Evolutionary conservation across 2,113 vertebrate genomes (phyloP).

Genomic region (Neotoma lepida): DNA sequence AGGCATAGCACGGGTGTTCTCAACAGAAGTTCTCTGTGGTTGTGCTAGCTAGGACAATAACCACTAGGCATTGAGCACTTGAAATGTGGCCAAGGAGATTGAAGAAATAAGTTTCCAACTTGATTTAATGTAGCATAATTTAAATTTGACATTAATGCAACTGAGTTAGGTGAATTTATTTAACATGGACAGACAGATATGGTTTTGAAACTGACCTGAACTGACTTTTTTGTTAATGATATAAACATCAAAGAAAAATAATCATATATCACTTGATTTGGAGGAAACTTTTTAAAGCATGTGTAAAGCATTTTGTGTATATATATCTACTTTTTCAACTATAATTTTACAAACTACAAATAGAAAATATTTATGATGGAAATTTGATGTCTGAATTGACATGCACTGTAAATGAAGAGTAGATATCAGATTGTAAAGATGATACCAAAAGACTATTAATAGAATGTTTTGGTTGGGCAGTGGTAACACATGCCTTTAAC

Average conservation of each 20-base stretch:
- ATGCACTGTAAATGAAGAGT: not conserved
- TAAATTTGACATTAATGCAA: not conserved
- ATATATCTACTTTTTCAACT: conserved; percentile 17
- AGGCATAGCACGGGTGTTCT: not conserved
- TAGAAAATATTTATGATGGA: conserved; percentile 21
- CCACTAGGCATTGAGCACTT: not conserved
- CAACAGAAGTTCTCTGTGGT: not conserved
- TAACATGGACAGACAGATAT: not conserved
- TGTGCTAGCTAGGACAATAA: not conserved
- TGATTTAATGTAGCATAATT: not conserved
- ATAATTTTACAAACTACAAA: conserved; percentile 36
- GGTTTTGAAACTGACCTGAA: conserved; percentile 23
- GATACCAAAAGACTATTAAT: not conserved
- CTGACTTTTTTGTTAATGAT: conserved; percentile 34
- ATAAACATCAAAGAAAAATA: conserved; percentile 28
- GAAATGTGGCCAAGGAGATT: not conserved
- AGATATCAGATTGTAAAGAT: not conserved
- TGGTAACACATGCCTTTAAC: not conserved
- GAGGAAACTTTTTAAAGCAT: conserved; percentile 8
- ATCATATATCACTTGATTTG: not conserved
- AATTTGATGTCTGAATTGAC: not conserved
- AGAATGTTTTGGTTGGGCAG: not conserved
- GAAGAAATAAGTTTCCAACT: conserved; percentile 6
- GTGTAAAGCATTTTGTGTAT: not conserved
- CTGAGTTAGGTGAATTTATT: conserved; percentile 1